Evolutionary conservation across 1,140 invertebrate species (phyloP), one percentile per base, ranked within the genome.

Genomic region (Philotrypesis tridentata): DNA sequence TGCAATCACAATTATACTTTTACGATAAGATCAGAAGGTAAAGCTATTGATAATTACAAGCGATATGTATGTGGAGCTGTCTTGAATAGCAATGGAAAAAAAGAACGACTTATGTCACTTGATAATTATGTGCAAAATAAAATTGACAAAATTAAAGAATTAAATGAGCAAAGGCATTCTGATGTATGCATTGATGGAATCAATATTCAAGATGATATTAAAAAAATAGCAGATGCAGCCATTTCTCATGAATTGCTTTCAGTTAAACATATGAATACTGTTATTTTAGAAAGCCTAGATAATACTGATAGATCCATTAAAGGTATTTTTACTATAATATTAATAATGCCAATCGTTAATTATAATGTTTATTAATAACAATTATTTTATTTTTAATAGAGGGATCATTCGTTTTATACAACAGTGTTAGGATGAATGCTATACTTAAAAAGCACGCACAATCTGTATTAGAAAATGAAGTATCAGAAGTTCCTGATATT

Each of bases 321-420:
- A 87, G 88, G 88, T 89, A 85, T 75, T 63, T 68, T 31, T 55
- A 23, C 17, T 77, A 12, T 23, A 60, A 25, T 74, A 55, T 60
- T 17, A 31, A 37, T 21, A 43, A 31, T 70, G 55, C 37, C 31
- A 48, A 79, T 25, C 21, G 17, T 63, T 37, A n/a, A 29, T 8
- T n/a, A 71, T 60, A 60, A 77, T 21, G 14, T 76, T 71, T 33
- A 77, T 48, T 23, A n/a, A 76, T 61, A 21, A 55, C 6, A 55
- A 55, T 55, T 37, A 37, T 55, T 68, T 74, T 75, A 14, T 37
- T 85, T 67, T 90, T 76, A 27, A 75, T 87, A 95, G 94, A 94
- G 71, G 93, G 94, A n/a, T 89, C 93, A 48, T 96, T 95, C 89
- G 92, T 95, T 55, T 91, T 96, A n/a, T 96, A 96, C 86, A 96